Evolutionary conservation across 1,140 invertebrate species (phyloP), one percentile per base, ranked within the genome.

Genomic region (Phymorhynchus buccinoides): DNA sequence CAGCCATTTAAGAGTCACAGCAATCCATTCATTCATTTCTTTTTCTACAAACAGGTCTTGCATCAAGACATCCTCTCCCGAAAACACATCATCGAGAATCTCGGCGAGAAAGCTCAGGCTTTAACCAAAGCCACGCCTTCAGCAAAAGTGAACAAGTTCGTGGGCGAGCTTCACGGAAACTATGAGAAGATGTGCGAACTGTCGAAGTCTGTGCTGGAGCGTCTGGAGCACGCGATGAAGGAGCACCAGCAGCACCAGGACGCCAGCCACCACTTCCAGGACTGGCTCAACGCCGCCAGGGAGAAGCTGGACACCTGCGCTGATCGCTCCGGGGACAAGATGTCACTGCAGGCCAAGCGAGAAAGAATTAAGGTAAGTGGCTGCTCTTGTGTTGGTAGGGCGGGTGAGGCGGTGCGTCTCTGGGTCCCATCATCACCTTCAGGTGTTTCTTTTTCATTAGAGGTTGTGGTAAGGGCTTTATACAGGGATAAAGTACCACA

Each of bases 51-150:
- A 1, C 85, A 94, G 93, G 89, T 92, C 52, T 96, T 98, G 93
- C 97, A 99, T 90, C 97, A 99, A 93, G 98, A 99, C 93, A 98
- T 99, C 77, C 96, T 97, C 94, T 97, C 97, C 0, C 97, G 98
- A 94, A 97, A 97, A 91, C 95, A 96, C 79, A 93, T 98, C 0
- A 96, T 99, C 0, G 97, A 98, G 90, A 96, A 96, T 84, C 96
- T 99, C 32, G 97, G 96, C 91, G 97, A 98, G 84, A 98, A 97
- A 93, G 97, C 97, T 16, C 96, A 97, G 90, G 95, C 97, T 77
- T 93, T 99, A 39, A 96, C 98, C 14, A 96, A 97, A 44, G 88
- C 90, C 3, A 86, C 91, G 12, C 89, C 90, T 27, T 86, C 89
- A 42, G 89, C 90, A 41, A 89, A 89, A 85, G 89, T 91, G 96